These are phyloP conservation scores for Drosophila paranaensis DNA, from an alignment of 2,888 invertebrate genomes.

Conservation along the genomic window DNA sequence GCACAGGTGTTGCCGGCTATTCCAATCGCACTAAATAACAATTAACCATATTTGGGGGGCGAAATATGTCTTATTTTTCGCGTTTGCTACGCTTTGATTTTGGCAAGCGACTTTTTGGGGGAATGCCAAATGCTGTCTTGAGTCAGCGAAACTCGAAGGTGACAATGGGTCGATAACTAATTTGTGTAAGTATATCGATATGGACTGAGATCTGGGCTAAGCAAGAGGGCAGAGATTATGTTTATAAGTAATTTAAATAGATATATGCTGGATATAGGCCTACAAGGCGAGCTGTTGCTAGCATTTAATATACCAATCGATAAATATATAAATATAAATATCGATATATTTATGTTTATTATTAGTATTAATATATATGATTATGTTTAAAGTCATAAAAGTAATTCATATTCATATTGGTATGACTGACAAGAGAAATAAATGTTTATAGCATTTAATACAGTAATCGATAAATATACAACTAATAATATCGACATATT, in stretches of 20 bases:
- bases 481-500: not conserved
- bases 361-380: no score
- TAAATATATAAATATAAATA: not conserved
- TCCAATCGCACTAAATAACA: conserved; percentile 69
- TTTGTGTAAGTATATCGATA: not conserved
- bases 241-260: no score
- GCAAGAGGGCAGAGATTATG: no score
- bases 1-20: conserved; percentile 61
- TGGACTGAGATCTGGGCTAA: not conserved
- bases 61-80: conserved; percentile 23
- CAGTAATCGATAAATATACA: not conserved
- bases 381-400: no score
- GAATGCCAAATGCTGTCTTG: conserved; percentile 48
- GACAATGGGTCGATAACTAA: conserved; percentile 45
- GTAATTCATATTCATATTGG: no score
- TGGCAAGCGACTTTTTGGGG: conserved; percentile 61
- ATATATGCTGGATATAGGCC: no score
- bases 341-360: not conserved
- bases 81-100: conserved; percentile 17
- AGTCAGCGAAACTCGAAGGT: conserved; percentile 35
- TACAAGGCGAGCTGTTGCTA: no score
- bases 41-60: conserved; percentile 60
- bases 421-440: no score
- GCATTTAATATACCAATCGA: no score
- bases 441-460: no score